A percentile compares a stretch with the other conserved stretches of the same genome.
phyloP scores from a whole-genome alignment of 2,113 vertebrate species.

The Murina feae region DNA sequence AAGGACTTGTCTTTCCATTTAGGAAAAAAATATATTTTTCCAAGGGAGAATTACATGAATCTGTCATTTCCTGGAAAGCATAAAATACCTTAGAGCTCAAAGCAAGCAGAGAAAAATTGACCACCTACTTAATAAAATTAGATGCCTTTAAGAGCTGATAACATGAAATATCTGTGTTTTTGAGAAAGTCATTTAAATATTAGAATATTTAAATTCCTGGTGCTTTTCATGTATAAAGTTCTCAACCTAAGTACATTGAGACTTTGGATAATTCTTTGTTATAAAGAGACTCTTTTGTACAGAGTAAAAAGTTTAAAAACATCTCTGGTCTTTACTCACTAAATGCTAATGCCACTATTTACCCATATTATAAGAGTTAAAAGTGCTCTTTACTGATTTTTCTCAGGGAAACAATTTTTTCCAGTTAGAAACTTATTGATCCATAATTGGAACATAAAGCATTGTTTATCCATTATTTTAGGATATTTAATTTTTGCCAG shows the following conservation, averaged over 20 bases:
- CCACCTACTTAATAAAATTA: background rate
- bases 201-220: background rate
- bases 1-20: background rate
- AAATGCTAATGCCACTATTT: background rate
- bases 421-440: background rate
- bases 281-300: background rate
- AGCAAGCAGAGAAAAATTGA: background rate
- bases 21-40: background rate
- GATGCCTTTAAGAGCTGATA: background rate
- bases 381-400: background rate
- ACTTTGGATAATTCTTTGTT: background rate
- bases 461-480: background rate
- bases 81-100: background rate
- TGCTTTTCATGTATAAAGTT: background rate
- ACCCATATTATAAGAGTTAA: background rate
- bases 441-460: background rate
- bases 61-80: background rate
- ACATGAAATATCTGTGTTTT: background rate
- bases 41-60: background rate
- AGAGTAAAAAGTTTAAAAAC: background rate
- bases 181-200: background rate
- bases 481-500: background rate
- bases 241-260: background rate
- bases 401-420: background rate
- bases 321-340: background rate